phyloP scores from a whole-genome alignment of 1,140 invertebrate species.

The Bombus breviceps region DNA sequence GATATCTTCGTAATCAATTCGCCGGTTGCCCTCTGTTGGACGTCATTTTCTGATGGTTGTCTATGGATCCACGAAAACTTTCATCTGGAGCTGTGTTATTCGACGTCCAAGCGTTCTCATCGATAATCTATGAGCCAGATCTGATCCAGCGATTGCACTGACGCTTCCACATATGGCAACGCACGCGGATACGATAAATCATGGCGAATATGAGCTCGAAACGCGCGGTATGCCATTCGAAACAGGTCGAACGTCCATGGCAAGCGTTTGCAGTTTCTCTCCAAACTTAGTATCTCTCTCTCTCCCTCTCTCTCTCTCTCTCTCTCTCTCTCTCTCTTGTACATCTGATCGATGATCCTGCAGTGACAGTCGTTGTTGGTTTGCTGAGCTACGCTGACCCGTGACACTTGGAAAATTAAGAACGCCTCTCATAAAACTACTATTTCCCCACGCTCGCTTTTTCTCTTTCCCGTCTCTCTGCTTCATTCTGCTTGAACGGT shows the following conservation, averaged over 20 bases:
- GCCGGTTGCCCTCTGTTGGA: neutral
- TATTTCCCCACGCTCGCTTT: neutral
- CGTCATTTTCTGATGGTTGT: neutral
- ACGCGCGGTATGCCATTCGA: constrained; percentile 59
- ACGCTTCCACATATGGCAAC: constrained; percentile 52
- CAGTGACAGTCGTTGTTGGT: constrained; percentile 61
- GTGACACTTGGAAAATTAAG: constrained; percentile 58
- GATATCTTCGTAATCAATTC: constrained; percentile 24
- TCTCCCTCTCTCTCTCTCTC: too few species aligned
- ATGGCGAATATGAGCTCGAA: constrained; percentile 66
- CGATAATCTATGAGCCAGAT: constrained; percentile 62
- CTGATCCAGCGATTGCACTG: constrained; percentile 52
- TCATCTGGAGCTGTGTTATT: constrained; percentile 24
- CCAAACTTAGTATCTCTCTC: constrained; percentile 22
- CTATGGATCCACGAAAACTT: neutral
- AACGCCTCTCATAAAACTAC: constrained; percentile 47
- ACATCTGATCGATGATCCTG: constrained; percentile 63
- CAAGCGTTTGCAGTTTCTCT: constrained; percentile 67
- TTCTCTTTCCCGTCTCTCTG: neutral
- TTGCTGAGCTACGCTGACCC: constrained; percentile 28
- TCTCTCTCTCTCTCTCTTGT: constrained; percentile 1
- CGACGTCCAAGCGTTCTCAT: constrained; percentile 30
- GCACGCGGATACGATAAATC: constrained; percentile 66
- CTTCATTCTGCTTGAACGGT: neutral
- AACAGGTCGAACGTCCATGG: constrained; percentile 68